These are phyloP conservation scores for Solenodon paradoxus DNA, from an alignment of 2,113 vertebrate species.

Conservation along the genomic window DNA sequence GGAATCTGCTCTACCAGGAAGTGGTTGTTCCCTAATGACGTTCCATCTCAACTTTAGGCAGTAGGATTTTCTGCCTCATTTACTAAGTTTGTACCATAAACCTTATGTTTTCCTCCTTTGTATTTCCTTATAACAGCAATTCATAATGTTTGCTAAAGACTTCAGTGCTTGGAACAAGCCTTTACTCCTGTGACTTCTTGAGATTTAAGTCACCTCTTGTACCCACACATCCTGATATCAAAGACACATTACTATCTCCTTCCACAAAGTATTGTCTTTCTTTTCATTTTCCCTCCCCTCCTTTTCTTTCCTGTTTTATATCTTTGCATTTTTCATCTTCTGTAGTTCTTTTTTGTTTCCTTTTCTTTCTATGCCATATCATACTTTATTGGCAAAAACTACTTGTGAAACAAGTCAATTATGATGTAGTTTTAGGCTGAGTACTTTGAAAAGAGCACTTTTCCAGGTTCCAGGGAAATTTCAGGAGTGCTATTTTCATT, in stretches of 20 bases:
- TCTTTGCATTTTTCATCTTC: background rate
- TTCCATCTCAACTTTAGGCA: background rate
- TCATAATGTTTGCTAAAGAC: background rate
- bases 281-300: background rate
- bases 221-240: background rate
- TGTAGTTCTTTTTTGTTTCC: background rate
- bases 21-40: background rate
- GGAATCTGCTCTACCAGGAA: background rate
- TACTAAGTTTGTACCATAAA: background rate
- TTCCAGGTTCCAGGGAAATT: background rate
- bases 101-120: background rate
- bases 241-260: background rate
- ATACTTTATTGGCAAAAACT: background rate
- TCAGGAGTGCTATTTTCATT: background rate
- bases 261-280: background rate
- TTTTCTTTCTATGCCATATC: background rate
- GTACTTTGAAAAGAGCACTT: conserved; percentile 6
- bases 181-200: background rate
- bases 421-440: background rate
- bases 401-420: background rate
- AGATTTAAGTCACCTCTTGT: background rate
- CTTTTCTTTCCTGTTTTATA: background rate
- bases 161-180: background rate
- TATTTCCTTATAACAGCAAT: background rate
- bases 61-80: background rate